Base-by-base conservation (phyloP, 2,888 invertebrate genomes). In the Acanthosepion esculentum region DNA sequence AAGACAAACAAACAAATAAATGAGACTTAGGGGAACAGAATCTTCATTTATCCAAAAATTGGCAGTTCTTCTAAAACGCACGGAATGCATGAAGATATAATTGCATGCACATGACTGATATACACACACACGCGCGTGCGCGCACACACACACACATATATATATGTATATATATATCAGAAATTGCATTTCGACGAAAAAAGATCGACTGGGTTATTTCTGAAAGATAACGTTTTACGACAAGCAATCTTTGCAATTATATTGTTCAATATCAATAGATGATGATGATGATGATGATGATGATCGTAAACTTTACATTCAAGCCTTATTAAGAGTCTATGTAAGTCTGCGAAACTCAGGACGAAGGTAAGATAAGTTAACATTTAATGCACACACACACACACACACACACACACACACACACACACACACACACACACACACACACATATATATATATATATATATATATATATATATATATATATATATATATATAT, bases 121-220 rank as follows among this genome's bases (percentile, higher is more conserved):
- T 0, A 33, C 2, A 78, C 1, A n/a, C 12, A 10, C 0, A n/a
- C 10, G 10, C n/a, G n/a, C n/a, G n/a, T 0, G 33, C 12, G 33
- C 12, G 15, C n/a, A 78, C 15, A 78, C n/a, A 78, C 5, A 78
- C 2, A 78, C 15, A 78, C n/a, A 78, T 3, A 78, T n/a, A 78
- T 12, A 78, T 78, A 78, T n/a, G n/a, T 78, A 2, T 41, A 41
- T 41, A 41, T 41, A 41, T 41, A 41, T 41, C 41, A 41, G 41
- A 41, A 41, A 41, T 41, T 41, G 41, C 41, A 41, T 41, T 41
- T 41, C 41, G 41, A 41, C 41, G 2, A 41, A 41, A 41, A 41
- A 41, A 0, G 41, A 41, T 41, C 41, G 1, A 41, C 3, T 41
- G 41, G 41, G 41, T 2, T 41, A 41, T 41, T 41, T 41, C 41